Evolutionary conservation across 2,888 invertebrate genomes (phyloP).

Genomic region (Cosmopolites sordidus): DNA sequence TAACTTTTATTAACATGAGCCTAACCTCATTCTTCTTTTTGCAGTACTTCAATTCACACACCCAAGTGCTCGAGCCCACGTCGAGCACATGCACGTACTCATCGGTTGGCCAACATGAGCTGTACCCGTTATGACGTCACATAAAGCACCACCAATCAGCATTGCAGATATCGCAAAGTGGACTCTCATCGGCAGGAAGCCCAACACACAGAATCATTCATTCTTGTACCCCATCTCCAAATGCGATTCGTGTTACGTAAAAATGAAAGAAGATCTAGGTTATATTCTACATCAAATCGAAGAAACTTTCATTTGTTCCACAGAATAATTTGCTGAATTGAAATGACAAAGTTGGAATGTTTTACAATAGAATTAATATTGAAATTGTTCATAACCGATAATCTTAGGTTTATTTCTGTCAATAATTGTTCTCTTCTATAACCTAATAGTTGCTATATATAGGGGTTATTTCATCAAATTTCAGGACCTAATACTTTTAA

Average conservation of each 20-base stretch:
- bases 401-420: too few species aligned
- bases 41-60: constrained; percentile 47
- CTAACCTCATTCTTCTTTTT: constrained; percentile 37
- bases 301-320: too few species aligned
- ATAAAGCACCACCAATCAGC: constrained; percentile 23
- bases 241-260: constrained; percentile 41
- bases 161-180: constrained; percentile 17
- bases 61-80: constrained; percentile 45
- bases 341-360: too few species aligned
- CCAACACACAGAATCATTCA: constrained; percentile 40
- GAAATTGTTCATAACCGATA: too few species aligned
- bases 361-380: too few species aligned
- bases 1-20: too few species aligned
- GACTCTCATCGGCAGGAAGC: constrained; percentile 32
- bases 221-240: constrained; percentile 44
- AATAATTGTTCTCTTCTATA: too few species aligned
- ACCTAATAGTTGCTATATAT: too few species aligned
- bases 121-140: constrained; percentile 66
- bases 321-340: too few species aligned
- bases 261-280: not conserved
- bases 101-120: constrained; percentile 57
- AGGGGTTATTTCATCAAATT: too few species aligned
- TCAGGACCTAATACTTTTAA: too few species aligned
- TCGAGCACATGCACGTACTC: constrained; percentile 54
- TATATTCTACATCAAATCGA: too few species aligned